Base-by-base conservation (phyloP, 1,140 invertebrate species). In the Tetragnatha versicolor region DNA sequence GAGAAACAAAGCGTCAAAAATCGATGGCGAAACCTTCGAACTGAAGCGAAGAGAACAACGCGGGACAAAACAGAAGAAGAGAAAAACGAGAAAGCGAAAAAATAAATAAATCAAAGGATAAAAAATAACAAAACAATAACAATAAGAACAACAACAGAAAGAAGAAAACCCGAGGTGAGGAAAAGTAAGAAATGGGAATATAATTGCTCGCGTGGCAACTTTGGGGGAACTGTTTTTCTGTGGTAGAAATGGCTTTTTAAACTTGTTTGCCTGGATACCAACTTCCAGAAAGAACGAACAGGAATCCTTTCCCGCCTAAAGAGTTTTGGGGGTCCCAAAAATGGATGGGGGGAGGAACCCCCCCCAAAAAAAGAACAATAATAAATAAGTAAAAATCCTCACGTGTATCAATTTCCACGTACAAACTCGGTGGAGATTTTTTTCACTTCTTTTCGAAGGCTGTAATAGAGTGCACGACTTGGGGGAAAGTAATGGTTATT, bases 151-250 rank as follows among this genome's bases (percentile, higher is more conserved):
- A 58, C 35, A 58, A 58, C 55, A 58, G 35, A 31, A 58, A 31
- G 31, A 58, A 58, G 29, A 58, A 58, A 58, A 58, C 35, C 31
- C 31, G 42, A 53, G 66, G 47, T 53, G 66, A 35, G 53, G 66
- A 69, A 69, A 69, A 69, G 39, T 69, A 69, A 69, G 66, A 69
- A 69, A 69, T 69, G 66, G 42, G 66, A 69, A 69, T 35, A 69
- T 69, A 69, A 69, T 69, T 69, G 66, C 66, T 53, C 47, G 37
- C 66, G 66, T 47, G n/a, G 66, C 47, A 53, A 69, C 25, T 69
- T 61, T 69, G 33, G n/a, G 42, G 47, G 33, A 58, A 42, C 63
- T 66, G 63, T 66, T 66, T 66, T 66, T 66, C 63, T 66, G 63
- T 17, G 49, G 53, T 51, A 53, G 60, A 72, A 58, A 72, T 72